A percentile compares a stretch with the other conserved stretches of the same genome.
Conservation (phyloP, 30 jellyfish, hydroid and myxozoan species). For the Turritopsis rubra region DNA sequence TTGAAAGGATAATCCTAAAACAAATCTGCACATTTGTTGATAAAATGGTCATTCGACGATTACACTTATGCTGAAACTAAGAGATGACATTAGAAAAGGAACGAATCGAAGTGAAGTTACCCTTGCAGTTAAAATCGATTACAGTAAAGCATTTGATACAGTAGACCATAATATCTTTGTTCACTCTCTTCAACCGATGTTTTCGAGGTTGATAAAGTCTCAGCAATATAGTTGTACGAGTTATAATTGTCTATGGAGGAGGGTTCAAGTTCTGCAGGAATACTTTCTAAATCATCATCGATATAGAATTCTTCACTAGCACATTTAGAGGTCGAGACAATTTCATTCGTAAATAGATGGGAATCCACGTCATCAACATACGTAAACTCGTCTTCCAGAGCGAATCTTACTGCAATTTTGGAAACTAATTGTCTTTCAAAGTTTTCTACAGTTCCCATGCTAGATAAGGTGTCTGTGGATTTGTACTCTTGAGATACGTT, state of each 20-base stretch:
- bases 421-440: conserved; percentile 82
- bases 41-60: no score
- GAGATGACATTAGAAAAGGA: no score
- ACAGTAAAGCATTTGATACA: no score
- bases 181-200: conserved; percentile 4
- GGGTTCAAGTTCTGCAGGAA: conserved; percentile 27
- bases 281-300: conserved; percentile 32
- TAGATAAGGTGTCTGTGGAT: conserved; percentile 58
- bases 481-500: neutral
- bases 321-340: neutral
- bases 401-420: conserved; percentile 82
- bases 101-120: no score
- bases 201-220: neutral
- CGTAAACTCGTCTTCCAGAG: conserved; percentile 66
- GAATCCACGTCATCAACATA: conserved; percentile 5
- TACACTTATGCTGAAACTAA: no score
- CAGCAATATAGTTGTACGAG: neutral
- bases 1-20: no score
- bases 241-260: conserved; percentile 1
- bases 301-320: conserved; percentile 29
- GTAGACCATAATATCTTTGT: conserved; percentile 2
- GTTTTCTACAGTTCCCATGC: conserved; percentile 68
- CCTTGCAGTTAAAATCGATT: no score
- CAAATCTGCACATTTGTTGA: no score
- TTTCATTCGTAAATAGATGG: neutral